Evolutionary conservation across 92 coral and sea anemone genomes (phyloP), one percentile per base, ranked within the genome.

Genomic region (Pocillopora grandis): DNA sequence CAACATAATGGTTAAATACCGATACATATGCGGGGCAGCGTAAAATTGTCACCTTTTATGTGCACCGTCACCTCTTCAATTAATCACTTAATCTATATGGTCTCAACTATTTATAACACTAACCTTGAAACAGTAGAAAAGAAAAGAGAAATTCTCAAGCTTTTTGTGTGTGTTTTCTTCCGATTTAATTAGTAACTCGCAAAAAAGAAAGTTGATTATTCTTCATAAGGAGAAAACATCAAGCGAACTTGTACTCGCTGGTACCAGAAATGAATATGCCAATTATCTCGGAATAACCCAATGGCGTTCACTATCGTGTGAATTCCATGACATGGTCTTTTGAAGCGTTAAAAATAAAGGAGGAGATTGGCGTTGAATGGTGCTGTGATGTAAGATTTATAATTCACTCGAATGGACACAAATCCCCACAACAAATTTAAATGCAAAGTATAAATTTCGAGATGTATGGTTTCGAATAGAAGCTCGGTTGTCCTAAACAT

Each of bases 301-400:
- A 74, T 83, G 74, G 19, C 55, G 66, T 75, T 74, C 60, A 18
- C 31, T 42, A 16, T 20, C 27, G 52, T 83, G 72, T 73, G 72
- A 81, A 62, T 49, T 63, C 65, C 56, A 21, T 74, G 72, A 83
- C 86, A 56, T 83, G 70, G 86, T 83, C 65, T 16, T 16, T 74
- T 72, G 79, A 62, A 62, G 86, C 80, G 86, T 83, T 52, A 36
- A 73, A 78, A 75, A 62, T 70, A 81, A 71, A 81, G 80, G 80
- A 55, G 86, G 71, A 23, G 73, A 67, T 73, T 17, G 71, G 31
- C 62, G 36, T 83, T 83, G 86, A 83, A 83, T 65, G 86, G 33
- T 21, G 86, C 86, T 83, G 86, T 83, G 86, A 83, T 83, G 86
- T 83, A 83, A 83, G 86, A 83, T 83, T 83, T 73, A 65, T 74